phyloP scores from a whole-genome alignment of 2,797 vertebrate genomes.

The Chrosomus eos region DNA sequence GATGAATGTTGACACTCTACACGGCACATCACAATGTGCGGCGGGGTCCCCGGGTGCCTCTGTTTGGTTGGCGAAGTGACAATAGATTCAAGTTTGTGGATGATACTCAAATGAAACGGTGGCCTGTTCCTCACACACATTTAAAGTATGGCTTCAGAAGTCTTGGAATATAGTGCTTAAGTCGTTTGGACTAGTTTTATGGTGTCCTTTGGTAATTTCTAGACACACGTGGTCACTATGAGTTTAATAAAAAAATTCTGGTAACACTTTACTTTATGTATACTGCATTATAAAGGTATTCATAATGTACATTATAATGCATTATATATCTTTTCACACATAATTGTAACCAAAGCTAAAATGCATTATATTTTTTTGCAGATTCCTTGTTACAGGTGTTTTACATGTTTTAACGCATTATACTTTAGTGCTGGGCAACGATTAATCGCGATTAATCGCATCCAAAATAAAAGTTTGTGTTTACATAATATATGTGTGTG shows the following conservation, averaged over 20 bases:
- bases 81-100: neutral
- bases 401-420: neutral
- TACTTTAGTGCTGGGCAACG: too few species aligned
- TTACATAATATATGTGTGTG: too few species aligned
- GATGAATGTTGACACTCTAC: slow-evolving; percentile 61
- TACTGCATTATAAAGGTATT: neutral
- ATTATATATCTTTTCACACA: neutral
- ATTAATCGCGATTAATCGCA: too few species aligned
- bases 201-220: neutral
- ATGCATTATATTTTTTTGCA: neutral
- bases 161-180: neutral
- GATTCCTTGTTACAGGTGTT: neutral
- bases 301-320: neutral
- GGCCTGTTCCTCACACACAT: neutral
- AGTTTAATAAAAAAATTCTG: neutral
- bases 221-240: neutral
- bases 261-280: neutral
- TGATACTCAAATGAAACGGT: too few species aligned
- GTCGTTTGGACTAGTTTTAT: neutral
- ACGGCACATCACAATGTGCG: slow-evolving; percentile 51
- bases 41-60: slow-evolving; percentile 12
- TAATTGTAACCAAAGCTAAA: neutral
- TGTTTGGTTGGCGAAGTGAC: slow-evolving; percentile 19
- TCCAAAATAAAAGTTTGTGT: too few species aligned
- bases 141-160: neutral